These are phyloP conservation scores for Lithobates sylvaticus DNA, from an alignment of 2,797 vertebrate genomes.

Conservation along the genomic window DNA sequence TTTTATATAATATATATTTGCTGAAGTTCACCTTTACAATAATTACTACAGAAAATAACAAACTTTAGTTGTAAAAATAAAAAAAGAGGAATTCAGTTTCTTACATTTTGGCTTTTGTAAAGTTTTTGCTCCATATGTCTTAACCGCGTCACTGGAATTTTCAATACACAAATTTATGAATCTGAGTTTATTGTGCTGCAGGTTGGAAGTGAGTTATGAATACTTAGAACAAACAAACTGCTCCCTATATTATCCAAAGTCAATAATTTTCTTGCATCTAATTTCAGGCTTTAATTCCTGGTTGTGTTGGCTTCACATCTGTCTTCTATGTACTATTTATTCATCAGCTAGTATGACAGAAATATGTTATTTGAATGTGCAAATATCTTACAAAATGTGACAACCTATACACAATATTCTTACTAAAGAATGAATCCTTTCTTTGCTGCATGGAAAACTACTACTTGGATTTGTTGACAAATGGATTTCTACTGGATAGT, in stretches of 20 bases:
- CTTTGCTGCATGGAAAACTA: not conserved
- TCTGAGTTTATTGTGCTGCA: not conserved
- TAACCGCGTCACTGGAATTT: not conserved
- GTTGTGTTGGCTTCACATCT: not conserved
- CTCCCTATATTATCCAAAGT: conserved; percentile 11
- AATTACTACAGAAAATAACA: not conserved
- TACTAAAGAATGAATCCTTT: not conserved
- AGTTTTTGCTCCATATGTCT: not conserved
- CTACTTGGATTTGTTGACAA: not conserved
- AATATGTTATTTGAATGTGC: not conserved
- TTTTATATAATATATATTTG: too few species aligned
- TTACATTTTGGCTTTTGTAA: not conserved
- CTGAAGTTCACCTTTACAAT: not conserved
- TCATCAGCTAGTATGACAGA: not conserved
- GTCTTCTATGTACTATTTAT: not conserved
- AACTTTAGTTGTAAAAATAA: not conserved
- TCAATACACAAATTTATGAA: conserved; percentile 10
- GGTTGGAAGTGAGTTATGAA: conserved; percentile 20
- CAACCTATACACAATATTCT: not conserved
- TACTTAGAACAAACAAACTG: conserved; percentile 12
- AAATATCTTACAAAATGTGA: not conserved
- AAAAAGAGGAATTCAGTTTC: not conserved
- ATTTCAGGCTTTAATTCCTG: conserved; percentile 9
- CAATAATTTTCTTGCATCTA: conserved; percentile 7
- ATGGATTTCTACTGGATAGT: not conserved